phyloP scores from a whole-genome alignment of 2,888 invertebrate species.

The Dynastes grantii region DNA sequence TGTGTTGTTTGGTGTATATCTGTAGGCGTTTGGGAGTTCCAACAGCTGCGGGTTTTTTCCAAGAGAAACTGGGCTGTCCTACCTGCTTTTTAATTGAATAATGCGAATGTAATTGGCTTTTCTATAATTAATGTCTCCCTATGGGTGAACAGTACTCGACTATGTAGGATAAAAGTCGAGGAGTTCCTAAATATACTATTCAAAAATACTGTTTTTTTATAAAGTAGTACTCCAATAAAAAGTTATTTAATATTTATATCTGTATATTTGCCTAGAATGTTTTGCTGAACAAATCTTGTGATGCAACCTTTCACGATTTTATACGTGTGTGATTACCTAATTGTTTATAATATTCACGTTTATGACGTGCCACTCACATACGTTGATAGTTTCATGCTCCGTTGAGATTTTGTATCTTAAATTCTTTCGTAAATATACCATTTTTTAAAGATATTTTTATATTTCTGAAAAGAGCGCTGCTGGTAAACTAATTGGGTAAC shows the following conservation, averaged over 20 bases:
- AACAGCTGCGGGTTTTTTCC: constrained; percentile 33
- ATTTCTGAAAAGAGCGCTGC: not conserved
- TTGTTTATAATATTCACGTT: not conserved
- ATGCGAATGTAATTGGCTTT: not conserved
- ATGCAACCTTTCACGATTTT: not conserved
- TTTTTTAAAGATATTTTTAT: not conserved
- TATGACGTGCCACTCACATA: not conserved
- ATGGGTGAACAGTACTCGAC: too few species aligned
- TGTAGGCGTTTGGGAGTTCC: constrained; percentile 27
- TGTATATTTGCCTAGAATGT: not conserved
- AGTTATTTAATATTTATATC: too few species aligned
- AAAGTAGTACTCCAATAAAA: too few species aligned
- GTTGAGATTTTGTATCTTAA: not conserved
- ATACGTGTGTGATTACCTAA: not conserved
- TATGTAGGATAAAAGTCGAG: too few species aligned
- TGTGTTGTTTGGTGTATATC: constrained; percentile 34
- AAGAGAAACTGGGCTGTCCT: not conserved
- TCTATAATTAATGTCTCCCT: not conserved
- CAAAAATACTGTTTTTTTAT: too few species aligned
- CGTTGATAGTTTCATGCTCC: not conserved
- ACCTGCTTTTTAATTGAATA: not conserved
- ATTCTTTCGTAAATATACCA: not conserved
- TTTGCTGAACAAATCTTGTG: not conserved
- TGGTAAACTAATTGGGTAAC: too few species aligned
- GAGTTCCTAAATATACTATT: too few species aligned